Conservation (phyloP, 2,888 invertebrate genomes). For the Drosophila neonasuta region DNA sequence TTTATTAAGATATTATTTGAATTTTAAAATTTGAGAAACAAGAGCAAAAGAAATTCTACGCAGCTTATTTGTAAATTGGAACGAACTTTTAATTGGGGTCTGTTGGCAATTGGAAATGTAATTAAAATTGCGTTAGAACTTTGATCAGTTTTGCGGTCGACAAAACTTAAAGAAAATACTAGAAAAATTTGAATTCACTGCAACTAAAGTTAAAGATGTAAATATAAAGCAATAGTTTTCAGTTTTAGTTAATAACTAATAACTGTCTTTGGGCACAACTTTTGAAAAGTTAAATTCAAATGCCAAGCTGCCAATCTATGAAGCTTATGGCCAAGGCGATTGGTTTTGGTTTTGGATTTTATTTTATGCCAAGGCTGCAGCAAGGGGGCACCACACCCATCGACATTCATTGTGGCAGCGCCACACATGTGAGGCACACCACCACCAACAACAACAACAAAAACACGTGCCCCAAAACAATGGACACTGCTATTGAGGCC, state of each 20-base stretch:
- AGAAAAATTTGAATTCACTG: not conserved
- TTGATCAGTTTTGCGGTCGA: slow-evolving; percentile 33
- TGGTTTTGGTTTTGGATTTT: slow-evolving; percentile 14
- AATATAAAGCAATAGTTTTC: slow-evolving; percentile 22
- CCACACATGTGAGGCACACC: slow-evolving; percentile 52
- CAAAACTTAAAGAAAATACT: slow-evolving; percentile 7
- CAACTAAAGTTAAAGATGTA: not conserved
- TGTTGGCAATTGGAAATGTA: slow-evolving; percentile 56
- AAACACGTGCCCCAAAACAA: slow-evolving; percentile 54
- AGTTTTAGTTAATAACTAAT: slow-evolving; percentile 38
- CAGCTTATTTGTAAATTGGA: slow-evolving; percentile 43
- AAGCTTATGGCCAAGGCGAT: slow-evolving; percentile 58
- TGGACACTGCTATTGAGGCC: slow-evolving; percentile 32
- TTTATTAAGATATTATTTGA: not conserved
- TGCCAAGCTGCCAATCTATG: slow-evolving; percentile 45
- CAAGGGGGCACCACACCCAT: slow-evolving; percentile 56
- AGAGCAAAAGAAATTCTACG: slow-evolving; percentile 17
- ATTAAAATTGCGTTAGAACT: slow-evolving; percentile 55
- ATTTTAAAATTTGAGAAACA: not conserved
- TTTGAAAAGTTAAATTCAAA: slow-evolving; percentile 26
- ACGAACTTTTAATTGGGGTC: slow-evolving; percentile 64
- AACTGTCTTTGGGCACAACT: slow-evolving; percentile 56
- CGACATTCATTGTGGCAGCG: slow-evolving; percentile 16
- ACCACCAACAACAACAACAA: not conserved
- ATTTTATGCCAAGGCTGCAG: slow-evolving; percentile 65